Evolutionary conservation across 2,797 vertebrate species (phyloP).

Genomic region (Pseudomugil gertrudae): DNA sequence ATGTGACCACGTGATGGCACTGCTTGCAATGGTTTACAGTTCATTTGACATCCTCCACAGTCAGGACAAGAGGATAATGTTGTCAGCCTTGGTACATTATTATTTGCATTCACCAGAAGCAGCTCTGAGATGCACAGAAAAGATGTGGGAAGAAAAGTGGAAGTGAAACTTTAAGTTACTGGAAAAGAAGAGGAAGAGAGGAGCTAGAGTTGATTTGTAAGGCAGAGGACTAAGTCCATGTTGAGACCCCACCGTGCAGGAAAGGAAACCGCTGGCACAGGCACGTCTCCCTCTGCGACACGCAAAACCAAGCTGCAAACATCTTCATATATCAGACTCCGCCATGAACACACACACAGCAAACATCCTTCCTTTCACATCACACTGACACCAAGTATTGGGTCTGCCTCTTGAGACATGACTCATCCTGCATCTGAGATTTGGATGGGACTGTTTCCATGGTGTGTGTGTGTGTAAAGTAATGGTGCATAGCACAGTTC

Average conservation of each 20-base stretch:
- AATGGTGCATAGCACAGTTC: slow-evolving; percentile 66
- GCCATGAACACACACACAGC: slow-evolving; percentile 1
- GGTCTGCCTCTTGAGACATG: slow-evolving; percentile 60
- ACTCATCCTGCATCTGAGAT: slow-evolving; percentile 65
- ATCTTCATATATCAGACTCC: slow-evolving; percentile 44
- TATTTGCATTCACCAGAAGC: slow-evolving; percentile 62
- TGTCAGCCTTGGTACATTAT: slow-evolving; percentile 44
- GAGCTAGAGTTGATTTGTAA: slow-evolving; percentile 42
- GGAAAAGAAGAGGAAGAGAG: slow-evolving; percentile 13
- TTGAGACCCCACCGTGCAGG: slow-evolving; percentile 52
- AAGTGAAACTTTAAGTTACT: slow-evolving; percentile 25
- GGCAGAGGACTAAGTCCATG: slow-evolving; percentile 48
- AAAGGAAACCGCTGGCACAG: slow-evolving; percentile 71
- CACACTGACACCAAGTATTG: slow-evolving; percentile 35
- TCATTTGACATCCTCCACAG: slow-evolving; percentile 2
- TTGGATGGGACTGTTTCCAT: slow-evolving; percentile 44
- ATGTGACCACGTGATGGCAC: slow-evolving; percentile 60
- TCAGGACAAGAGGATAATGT: slow-evolving; percentile 22
- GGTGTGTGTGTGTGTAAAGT: slow-evolving; percentile 27
- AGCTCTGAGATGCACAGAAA: slow-evolving; percentile 31
- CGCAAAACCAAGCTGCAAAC: slow-evolving; percentile 51
- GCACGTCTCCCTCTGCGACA: slow-evolving; percentile 61
- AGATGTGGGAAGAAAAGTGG: slow-evolving; percentile 30
- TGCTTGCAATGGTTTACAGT: slow-evolving; percentile 57
- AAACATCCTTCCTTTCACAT: slow-evolving; percentile 44